Conservation (phyloP, 2,888 invertebrate genomes). For the Odontocerum albicorne region DNA sequence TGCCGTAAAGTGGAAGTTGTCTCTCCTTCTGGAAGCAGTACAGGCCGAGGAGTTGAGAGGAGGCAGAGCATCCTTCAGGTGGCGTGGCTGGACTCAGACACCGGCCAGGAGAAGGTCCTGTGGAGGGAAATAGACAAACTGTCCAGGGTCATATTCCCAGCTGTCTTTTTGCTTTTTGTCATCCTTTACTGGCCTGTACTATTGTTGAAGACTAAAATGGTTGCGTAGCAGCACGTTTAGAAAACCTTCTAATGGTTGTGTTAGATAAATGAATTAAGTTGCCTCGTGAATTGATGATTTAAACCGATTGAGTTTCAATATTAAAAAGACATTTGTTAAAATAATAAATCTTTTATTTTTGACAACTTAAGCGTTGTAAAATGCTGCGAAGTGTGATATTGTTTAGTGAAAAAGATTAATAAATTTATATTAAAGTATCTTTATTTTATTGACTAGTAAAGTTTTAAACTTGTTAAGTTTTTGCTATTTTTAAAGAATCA, state of each 20-base stretch:
- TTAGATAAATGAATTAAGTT: constrained; percentile 7
- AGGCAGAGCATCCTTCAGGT: constrained; percentile 59
- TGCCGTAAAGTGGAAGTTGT: constrained; percentile 61
- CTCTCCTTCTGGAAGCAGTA: constrained; percentile 42
- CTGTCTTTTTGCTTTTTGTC: constrained; percentile 75
- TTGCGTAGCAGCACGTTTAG: constrained; percentile 20
- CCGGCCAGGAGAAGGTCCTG: constrained; percentile 71
- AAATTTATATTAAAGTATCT: no score
- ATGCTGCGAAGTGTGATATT: no score
- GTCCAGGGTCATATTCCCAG: constrained; percentile 75
- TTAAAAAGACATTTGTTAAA: neutral
- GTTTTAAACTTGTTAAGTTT: no score
- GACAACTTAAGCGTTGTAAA: no score
- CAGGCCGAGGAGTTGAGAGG: constrained; percentile 46
- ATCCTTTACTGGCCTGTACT: constrained; percentile 80
- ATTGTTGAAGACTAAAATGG: constrained; percentile 62
- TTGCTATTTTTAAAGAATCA: no score
- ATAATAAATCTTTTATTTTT: no score
- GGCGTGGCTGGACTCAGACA: constrained; percentile 66
- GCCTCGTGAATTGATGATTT: no score
- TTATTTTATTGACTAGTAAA: no score
- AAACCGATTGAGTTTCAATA: no score
- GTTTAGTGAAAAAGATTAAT: no score
- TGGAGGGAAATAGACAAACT: constrained; percentile 79
- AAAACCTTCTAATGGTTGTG: constrained; percentile 11